Conservation (phyloP, 2,888 invertebrate species). For the Lasioglossum oenotherae region DNA sequence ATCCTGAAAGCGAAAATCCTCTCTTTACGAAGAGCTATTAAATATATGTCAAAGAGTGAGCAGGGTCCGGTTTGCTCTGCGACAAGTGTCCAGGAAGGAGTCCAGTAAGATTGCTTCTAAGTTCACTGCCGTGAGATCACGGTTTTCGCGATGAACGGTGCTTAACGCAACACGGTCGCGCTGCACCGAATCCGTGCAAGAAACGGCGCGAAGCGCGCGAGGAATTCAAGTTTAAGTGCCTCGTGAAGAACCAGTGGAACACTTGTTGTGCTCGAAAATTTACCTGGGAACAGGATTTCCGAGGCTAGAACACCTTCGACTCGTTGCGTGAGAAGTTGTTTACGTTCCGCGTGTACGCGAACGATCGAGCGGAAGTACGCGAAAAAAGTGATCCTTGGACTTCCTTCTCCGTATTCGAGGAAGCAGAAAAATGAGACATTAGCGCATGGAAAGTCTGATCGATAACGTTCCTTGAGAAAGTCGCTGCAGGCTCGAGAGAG, state of each 20-base stretch:
- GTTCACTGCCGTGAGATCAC: background rate
- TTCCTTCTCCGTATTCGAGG: background rate
- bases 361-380: background rate
- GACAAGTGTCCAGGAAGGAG: background rate
- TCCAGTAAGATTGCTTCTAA: background rate
- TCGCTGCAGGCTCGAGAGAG: background rate
- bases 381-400: background rate
- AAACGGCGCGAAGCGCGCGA: background rate
- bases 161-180: background rate
- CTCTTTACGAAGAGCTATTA: background rate
- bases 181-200: background rate
- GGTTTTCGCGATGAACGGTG: background rate
- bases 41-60: background rate
- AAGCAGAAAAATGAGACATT: background rate
- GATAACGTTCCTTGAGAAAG: background rate
- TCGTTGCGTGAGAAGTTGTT: background rate
- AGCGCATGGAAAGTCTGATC: background rate
- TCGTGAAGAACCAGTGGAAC: background rate
- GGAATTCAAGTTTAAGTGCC: constrained; percentile 4
- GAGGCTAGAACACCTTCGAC: background rate
- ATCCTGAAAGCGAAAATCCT: background rate
- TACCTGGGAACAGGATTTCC: background rate
- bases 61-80: background rate
- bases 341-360: background rate
- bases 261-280: background rate